phyloP scores from a whole-genome alignment of 2,113 vertebrate genomes.

The Cepphus grylle region DNA sequence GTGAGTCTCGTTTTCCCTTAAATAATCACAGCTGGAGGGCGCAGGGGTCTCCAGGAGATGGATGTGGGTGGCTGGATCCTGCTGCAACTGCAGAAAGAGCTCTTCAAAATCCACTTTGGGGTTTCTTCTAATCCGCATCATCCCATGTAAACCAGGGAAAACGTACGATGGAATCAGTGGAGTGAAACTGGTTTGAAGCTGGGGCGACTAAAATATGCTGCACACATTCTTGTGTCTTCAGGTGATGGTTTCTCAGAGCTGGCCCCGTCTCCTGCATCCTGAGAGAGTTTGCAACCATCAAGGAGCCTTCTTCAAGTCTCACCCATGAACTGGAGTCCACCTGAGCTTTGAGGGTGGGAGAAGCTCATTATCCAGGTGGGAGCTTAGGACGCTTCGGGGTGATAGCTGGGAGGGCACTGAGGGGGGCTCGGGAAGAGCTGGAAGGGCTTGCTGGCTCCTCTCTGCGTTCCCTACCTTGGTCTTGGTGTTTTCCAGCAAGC shows the following conservation, averaged over 20 bases:
- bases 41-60: not conserved
- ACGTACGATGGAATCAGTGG: not conserved
- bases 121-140: not conserved
- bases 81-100: not conserved
- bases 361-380: not conserved
- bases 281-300: not conserved
- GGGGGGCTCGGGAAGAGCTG: not conserved
- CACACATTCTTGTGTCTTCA: rapidly evolving
- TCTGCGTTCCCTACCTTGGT: rapidly evolving
- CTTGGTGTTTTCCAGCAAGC: not conserved
- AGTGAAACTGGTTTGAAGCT: not conserved
- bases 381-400: not conserved
- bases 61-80: not conserved
- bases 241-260: not conserved
- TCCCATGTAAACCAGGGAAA: not conserved
- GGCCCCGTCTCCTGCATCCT: not conserved
- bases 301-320: not conserved
- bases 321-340: not conserved
- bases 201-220: not conserved
- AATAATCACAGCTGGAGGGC: not conserved
- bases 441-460: not conserved
- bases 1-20: not conserved
- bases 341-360: not conserved
- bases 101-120: not conserved
- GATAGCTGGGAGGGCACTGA: rapidly evolving